Evolutionary conservation across 2,797 vertebrate genomes (phyloP).

Genomic region (Crossoptilon crossoptilon): DNA sequence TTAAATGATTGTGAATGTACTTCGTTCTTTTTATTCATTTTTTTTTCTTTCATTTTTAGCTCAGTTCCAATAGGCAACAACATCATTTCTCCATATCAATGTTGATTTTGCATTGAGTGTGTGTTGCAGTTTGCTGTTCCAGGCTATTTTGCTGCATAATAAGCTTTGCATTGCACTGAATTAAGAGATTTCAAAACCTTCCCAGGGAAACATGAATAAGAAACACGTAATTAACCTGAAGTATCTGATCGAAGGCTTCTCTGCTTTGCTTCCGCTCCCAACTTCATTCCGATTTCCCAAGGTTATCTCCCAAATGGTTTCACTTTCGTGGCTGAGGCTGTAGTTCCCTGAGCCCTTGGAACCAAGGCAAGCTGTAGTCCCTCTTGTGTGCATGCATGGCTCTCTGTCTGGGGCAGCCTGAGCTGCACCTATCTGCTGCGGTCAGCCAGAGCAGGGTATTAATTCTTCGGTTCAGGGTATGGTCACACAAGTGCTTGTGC

Average conservation of each 20-base stretch:
- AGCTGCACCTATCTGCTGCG: slow-evolving; percentile 8
- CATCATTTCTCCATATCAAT: not conserved
- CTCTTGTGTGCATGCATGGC: not conserved
- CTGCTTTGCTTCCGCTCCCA: not conserved
- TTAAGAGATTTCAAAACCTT: slow-evolving; percentile 32
- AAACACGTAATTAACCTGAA: not conserved
- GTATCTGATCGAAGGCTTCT: not conserved
- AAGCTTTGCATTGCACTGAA: slow-evolving; percentile 4
- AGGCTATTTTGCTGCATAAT: slow-evolving; percentile 16
- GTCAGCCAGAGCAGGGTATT: slow-evolving; percentile 13
- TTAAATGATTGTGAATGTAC: not conserved
- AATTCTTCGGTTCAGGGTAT: not conserved
- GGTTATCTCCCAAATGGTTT: slow-evolving; percentile 16
- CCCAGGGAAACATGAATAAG: slow-evolving; percentile 1
- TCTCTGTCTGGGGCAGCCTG: slow-evolving; percentile 23
- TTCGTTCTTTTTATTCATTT: not conserved
- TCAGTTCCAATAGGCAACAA: not conserved
- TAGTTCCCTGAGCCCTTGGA: not conserved
- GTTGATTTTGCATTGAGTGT: not conserved
- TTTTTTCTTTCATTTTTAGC: not conserved
- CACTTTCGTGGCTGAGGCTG: not conserved
- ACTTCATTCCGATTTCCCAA: slow-evolving; percentile 1
- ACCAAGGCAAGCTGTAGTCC: not conserved
- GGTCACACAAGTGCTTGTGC: not conserved
- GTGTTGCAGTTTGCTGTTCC: not conserved